Base-by-base conservation (phyloP, 2,888 invertebrate species). In the Cartodere bifasciata region DNA sequence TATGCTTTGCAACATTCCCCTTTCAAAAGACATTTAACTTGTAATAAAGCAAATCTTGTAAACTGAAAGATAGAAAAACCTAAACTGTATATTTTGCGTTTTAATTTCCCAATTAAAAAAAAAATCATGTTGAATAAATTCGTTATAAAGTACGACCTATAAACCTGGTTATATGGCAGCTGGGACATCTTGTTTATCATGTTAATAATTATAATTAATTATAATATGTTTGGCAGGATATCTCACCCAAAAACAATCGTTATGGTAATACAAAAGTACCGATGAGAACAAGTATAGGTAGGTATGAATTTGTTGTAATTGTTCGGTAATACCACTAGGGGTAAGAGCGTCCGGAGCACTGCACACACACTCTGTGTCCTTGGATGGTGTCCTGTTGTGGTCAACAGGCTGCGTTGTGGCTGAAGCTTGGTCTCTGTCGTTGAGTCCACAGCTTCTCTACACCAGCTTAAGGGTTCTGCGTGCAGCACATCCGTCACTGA, bases 401-500 rank as follows among this genome's bases (percentile, higher is more conserved):
- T n/a, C n/a, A n/a, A n/a, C n/a, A n/a, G n/a, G 23, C 34, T 15
- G 30, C 28, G 39, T 25, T 34, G 31, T 28, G 31, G 35, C 21
- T 23, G 28, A 23, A 34, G 32, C 35, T 40, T 34, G 27, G 39
- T 34, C 23, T 29, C 32, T 31, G 37, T 29, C 32, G 28, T n/a
- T n/a, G n/a, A n/a, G n/a, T n/a, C n/a, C n/a, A 29, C 30, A 31
- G 35, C 16, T 30, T 37, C 36, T 38, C 34, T 40, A 44, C 43
- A 50, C 55, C 50, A 48, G 39, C 41, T 36, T 27, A 35, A 42
- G 44, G 56, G 58, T 58, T 57, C 61, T 60, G 58, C 60, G 62
- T 64, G 65, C 67, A 67, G 65, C 63, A 64, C 67, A 63, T 68
- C 67, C 67, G 66, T 68, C 65, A 68, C 68, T 69, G 59, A 21